A percentile compares a stretch with the other conserved stretches of the same genome.
These are phyloP conservation scores for Battus philenor DNA, from an alignment of 1,140 invertebrate genomes.

Conservation along the genomic window DNA sequence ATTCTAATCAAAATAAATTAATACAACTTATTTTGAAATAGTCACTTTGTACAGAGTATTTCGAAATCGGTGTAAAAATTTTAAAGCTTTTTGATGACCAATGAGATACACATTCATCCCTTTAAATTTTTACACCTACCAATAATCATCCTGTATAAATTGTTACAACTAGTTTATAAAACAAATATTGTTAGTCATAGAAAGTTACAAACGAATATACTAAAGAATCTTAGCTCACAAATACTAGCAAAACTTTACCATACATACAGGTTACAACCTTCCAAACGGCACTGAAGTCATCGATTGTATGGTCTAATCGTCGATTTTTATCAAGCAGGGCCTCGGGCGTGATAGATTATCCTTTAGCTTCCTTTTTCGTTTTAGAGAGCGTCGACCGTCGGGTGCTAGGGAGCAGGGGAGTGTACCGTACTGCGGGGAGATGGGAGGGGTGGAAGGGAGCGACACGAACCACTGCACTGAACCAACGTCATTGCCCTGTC, in stretches of 20 bases:
- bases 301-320: conserved; percentile 64
- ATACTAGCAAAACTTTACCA: conserved; percentile 4
- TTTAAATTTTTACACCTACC: too few species aligned
- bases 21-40: too few species aligned
- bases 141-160: too few species aligned
- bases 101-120: too few species aligned
- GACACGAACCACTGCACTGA: conserved; percentile 42
- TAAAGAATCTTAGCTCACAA: neutral
- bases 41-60: too few species aligned
- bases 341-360: conserved; percentile 72
- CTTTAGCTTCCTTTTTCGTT: conserved; percentile 70
- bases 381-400: conserved; percentile 69
- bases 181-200: too few species aligned
- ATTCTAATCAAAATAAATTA: too few species aligned
- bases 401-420: conserved; percentile 34
- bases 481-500: conserved; percentile 71
- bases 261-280: conserved; percentile 2
- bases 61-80: too few species aligned
- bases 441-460: conserved; percentile 24
- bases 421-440: conserved; percentile 17
- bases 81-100: too few species aligned
- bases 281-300: conserved; percentile 33
- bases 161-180: too few species aligned
- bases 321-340: conserved; percentile 70
- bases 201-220: too few species aligned